phyloP scores from a whole-genome alignment of 2,113 vertebrate genomes.

The Piprites chloris region DNA sequence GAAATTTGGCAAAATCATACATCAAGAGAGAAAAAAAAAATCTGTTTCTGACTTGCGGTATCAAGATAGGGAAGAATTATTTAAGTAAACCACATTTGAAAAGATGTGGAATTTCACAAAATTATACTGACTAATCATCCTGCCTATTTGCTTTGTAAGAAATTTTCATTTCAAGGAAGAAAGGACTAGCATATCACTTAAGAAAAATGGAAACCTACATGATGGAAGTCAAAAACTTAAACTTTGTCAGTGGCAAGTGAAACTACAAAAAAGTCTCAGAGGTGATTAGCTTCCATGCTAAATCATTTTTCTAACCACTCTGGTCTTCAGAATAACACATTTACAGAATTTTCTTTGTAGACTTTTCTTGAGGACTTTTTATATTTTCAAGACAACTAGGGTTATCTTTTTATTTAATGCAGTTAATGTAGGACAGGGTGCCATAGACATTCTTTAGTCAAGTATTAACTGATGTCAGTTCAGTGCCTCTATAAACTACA shows the following conservation, averaged over 20 bases:
- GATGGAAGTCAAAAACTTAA: not conserved
- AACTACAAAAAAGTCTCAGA: not conserved
- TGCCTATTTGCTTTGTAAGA: not conserved
- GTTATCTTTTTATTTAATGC: not conserved
- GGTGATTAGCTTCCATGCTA: not conserved
- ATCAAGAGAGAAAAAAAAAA: not conserved
- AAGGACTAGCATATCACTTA: accelerated
- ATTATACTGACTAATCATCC: not conserved
- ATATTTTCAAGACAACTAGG: not conserved
- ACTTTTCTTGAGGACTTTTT: not conserved
- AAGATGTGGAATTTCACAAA: not conserved
- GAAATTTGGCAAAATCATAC: not conserved
- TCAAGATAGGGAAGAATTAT: not conserved
- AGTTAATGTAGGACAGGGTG: not conserved
- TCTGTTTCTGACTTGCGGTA: not conserved
- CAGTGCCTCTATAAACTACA: not conserved
- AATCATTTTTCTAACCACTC: not conserved
- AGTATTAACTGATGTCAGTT: not conserved
- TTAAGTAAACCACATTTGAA: not conserved
- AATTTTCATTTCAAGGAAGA: not conserved
- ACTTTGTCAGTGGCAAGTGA: not conserved
- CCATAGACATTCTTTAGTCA: not conserved
- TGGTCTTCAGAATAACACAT: not conserved
- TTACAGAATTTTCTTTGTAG: not conserved
- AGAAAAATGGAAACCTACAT: not conserved